Evolutionary conservation across 1,140 invertebrate genomes (phyloP), one percentile per base, ranked within the genome.

Genomic region (Caenorhabditis remanei): DNA sequence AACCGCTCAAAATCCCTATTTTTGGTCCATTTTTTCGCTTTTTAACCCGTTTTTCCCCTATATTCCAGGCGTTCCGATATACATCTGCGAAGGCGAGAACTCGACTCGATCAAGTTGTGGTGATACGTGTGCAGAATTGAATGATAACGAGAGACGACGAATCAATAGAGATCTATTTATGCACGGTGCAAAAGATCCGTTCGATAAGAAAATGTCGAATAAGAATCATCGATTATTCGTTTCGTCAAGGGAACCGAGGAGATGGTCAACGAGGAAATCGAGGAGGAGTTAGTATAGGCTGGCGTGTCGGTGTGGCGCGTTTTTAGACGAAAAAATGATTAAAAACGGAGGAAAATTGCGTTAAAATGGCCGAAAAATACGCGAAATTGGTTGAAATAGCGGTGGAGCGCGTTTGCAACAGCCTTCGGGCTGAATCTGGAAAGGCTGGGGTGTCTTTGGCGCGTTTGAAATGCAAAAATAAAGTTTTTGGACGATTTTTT

Each of bases 191-290:
- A 79, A 71, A 21, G 71, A 79, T 14, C 71, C 50, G 24, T 6
- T 24, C 46, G 24, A 7, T 41, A 79, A 79, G 21, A 79, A 79
- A 14, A 50, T 21, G 46, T 43, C 71, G 19, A 79, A 79, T 43
- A 79, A 79, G n/a, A 79, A 79, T 50, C 71, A 79, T 79, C 71
- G 71, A 11, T n/a, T 79, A 4, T 79, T 79, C 40, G 71, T 79
- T 79, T 79, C 19, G n/a, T 79, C 43, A 79, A 79, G 24, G 71
- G 71, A 53, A 53, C 71, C 2, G 71, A 79, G 11, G 14, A 21
- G 0, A 79, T 79, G 71, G 71, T 79, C 7, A 79, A 79, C 71
- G 71, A 79, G 24, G 43, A 50, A 24, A 32, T 79, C 46, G 71
- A 79, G 16, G 71, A 79, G 24, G 71, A 79, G 71, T 79, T 4